These are phyloP conservation scores for Tanaodytes sp. DNA, from an alignment of 2,888 invertebrate genomes.

Conservation along the genomic window DNA sequence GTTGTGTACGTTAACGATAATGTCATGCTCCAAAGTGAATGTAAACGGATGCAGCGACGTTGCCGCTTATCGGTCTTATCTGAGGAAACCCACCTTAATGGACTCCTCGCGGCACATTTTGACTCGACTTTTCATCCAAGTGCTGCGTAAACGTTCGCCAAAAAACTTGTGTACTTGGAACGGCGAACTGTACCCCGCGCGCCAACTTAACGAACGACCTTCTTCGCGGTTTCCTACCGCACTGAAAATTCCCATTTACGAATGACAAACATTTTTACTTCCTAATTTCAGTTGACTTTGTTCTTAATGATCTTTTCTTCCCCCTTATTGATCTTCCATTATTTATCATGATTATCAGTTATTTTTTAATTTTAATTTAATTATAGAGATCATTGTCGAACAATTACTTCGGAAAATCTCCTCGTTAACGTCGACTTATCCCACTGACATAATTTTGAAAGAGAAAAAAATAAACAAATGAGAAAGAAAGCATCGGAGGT, in stretches of 20 bases:
- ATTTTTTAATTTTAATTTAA: too few relatives aligned
- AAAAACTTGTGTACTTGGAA: conserved; percentile 45
- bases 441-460: background rate
- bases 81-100: conserved; percentile 55
- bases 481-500: background rate
- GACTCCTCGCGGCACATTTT: conserved; percentile 50
- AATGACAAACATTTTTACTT: too few relatives aligned
- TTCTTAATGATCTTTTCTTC: too few relatives aligned
- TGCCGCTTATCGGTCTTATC: conserved; percentile 57
- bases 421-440: too few relatives aligned
- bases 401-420: too few relatives aligned
- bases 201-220: conserved; percentile 33
- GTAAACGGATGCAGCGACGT: conserved; percentile 47
- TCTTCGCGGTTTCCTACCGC: conserved; percentile 3
- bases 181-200: conserved; percentile 21
- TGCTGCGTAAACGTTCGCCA: conserved; percentile 25
- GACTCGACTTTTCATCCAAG: conserved; percentile 28
- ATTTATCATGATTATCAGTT: too few relatives aligned
- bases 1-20: conserved; percentile 61
- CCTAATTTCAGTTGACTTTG: too few relatives aligned
- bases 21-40: conserved; percentile 56
- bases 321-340: too few relatives aligned
- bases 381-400: too few relatives aligned
- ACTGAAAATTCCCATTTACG: too few relatives aligned
- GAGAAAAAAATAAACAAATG: too few relatives aligned